These are phyloP conservation scores for Drosophila mettleri DNA, from an alignment of 2,888 invertebrate genomes.

Conservation along the genomic window DNA sequence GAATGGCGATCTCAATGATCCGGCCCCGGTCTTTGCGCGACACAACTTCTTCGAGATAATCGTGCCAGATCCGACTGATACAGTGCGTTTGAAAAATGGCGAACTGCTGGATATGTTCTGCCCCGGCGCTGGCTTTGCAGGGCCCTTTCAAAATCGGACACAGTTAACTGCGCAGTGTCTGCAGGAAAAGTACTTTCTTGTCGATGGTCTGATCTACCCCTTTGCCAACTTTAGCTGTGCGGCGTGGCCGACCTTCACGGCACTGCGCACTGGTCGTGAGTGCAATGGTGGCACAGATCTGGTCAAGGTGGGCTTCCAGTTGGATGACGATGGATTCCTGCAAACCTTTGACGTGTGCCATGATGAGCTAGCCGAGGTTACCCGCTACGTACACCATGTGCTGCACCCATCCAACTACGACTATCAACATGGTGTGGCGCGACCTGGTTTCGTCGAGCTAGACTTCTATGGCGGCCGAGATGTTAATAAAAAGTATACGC, in stretches of 20 bases:
- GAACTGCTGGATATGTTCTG: constrained; percentile 82
- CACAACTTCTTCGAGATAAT: constrained; percentile 79
- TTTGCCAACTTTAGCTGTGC: constrained; percentile 82
- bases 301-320: constrained; percentile 84
- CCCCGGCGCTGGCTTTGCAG: constrained; percentile 66
- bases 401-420: constrained; percentile 84
- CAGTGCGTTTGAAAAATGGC: constrained; percentile 73
- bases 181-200: constrained; percentile 72
- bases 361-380: constrained; percentile 81
- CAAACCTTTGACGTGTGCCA: constrained; percentile 84
- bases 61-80: constrained; percentile 73
- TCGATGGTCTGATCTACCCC: constrained; percentile 68
- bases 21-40: constrained; percentile 87
- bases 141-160: constrained; percentile 56
- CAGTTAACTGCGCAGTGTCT: constrained; percentile 78
- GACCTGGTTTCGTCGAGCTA: constrained; percentile 80
- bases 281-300: constrained; percentile 81
- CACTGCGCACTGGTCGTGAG: constrained; percentile 69
- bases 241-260: constrained; percentile 72
- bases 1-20: constrained; percentile 84
- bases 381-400: constrained; percentile 83
- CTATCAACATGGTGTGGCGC: constrained; percentile 83
- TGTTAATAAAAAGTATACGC: constrained; percentile 81
- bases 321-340: constrained; percentile 80
- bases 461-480: constrained; percentile 82